These are phyloP conservation scores for Murina feae DNA, from an alignment of 2,113 vertebrate genomes.

Conservation along the genomic window DNA sequence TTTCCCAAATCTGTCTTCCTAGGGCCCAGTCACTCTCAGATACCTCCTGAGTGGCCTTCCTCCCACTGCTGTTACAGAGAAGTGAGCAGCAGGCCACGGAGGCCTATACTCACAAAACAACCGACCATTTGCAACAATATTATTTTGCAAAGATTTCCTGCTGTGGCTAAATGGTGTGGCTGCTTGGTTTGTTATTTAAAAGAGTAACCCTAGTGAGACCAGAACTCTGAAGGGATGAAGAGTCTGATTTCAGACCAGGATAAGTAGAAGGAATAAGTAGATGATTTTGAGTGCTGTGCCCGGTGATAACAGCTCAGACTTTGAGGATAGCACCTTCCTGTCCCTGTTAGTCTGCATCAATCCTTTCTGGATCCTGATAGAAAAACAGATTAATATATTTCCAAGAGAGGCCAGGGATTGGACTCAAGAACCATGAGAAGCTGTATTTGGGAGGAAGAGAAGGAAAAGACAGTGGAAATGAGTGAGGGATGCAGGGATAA, in stretches of 20 bases:
- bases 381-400: background rate
- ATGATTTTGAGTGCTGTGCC: background rate
- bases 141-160: conserved; percentile 56
- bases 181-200: conserved; percentile 63
- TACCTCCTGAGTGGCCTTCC: background rate
- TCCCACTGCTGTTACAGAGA: background rate
- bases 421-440: background rate
- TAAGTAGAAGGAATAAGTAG: background rate
- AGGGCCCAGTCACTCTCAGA: background rate
- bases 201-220: conserved; percentile 58
- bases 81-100: background rate
- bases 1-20: background rate
- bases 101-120: background rate
- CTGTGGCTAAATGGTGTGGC: conserved; percentile 41
- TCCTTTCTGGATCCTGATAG: background rate
- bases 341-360: background rate
- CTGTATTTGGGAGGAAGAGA: background rate
- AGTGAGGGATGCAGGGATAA: fast-evolving
- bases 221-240: background rate
- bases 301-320: background rate
- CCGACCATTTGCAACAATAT: conserved; percentile 38
- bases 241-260: background rate
- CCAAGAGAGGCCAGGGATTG: background rate
- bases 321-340: background rate
- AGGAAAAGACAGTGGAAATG: background rate